phyloP scores from a whole-genome alignment of 2,888 invertebrate species.

The Lasioglossum lativentre region DNA sequence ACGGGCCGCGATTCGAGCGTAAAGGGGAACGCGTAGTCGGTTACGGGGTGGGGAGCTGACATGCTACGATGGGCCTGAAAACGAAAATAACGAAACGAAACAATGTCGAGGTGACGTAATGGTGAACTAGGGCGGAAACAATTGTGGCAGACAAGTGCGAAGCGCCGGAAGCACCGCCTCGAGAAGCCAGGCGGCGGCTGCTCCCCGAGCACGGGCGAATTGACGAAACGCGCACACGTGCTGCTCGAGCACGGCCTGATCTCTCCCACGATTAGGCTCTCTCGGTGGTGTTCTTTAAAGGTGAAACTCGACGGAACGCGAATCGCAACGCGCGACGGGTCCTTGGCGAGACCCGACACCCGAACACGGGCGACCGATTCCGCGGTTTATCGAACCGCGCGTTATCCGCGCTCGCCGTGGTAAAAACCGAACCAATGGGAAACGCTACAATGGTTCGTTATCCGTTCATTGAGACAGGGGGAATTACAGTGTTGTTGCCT shows the following conservation, averaged over 20 bases:
- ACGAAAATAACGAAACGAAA: constrained; percentile 84
- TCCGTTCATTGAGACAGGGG: constrained; percentile 31
- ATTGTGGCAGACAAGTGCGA: constrained; percentile 84
- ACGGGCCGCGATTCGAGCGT: constrained; percentile 50
- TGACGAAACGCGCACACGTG: constrained; percentile 65
- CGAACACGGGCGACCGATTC: constrained; percentile 8
- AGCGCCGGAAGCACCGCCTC: constrained; percentile 81
- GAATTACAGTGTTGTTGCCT: constrained; percentile 33
- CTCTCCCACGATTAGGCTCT: constrained; percentile 49
- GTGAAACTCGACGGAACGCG: constrained; percentile 29
- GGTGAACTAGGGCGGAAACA: constrained; percentile 84
- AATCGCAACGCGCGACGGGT: not conserved
- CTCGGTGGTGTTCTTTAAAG: constrained; percentile 2
- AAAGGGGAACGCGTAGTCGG: constrained; percentile 35
- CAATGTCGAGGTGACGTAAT: constrained; percentile 83
- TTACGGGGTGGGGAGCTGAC: constrained; percentile 76
- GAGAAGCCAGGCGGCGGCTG: no score
- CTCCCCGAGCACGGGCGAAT: constrained; percentile 59
- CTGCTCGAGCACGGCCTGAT: constrained; percentile 55
- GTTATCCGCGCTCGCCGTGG: not conserved
- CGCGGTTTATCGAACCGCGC: constrained; percentile 19
- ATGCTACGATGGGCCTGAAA: constrained; percentile 84
- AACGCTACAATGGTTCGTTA: constrained; percentile 52
- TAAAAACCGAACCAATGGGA: constrained; percentile 5
- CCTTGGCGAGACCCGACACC: constrained; percentile 2